Percentiles rank a stretch among this genome's conserved stretches.
phyloP scores from a whole-genome alignment of 2,888 invertebrate species.

The Cheilosia scutellata region DNA sequence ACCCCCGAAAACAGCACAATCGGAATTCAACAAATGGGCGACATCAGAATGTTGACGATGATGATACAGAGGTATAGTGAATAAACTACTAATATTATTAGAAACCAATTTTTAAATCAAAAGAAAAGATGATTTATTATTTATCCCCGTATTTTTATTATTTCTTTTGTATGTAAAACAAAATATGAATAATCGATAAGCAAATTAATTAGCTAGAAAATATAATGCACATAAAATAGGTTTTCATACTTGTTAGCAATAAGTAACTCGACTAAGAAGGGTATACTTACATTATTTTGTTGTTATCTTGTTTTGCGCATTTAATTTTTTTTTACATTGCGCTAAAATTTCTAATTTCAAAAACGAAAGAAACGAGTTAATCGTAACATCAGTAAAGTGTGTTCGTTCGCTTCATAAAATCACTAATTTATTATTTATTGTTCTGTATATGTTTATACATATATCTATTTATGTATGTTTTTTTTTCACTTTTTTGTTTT shows the following conservation, averaged over 20 bases:
- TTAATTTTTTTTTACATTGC: slow-evolving; percentile 71
- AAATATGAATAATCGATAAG: slow-evolving; percentile 41
- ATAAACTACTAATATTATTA: slow-evolving; percentile 44
- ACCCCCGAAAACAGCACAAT: slow-evolving; percentile 88
- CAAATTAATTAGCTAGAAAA: slow-evolving; percentile 66
- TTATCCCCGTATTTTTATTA: slow-evolving; percentile 51
- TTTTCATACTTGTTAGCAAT: slow-evolving; percentile 54
- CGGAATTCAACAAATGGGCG: slow-evolving; percentile 84
- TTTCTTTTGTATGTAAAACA: slow-evolving; percentile 61
- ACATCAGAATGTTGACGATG: slow-evolving; percentile 86
- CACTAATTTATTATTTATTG: slow-evolving; percentile 76
- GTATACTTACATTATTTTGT: slow-evolving; percentile 46
- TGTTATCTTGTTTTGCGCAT: slow-evolving; percentile 67
- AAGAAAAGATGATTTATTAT: slow-evolving; percentile 46
- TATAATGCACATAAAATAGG: slow-evolving; percentile 61
- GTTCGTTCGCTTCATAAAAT: slow-evolving; percentile 73
- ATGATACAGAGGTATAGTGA: slow-evolving; percentile 85
- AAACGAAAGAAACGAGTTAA: slow-evolving; percentile 26
- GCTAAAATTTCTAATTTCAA: slow-evolving; percentile 54
- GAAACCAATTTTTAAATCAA: slow-evolving; percentile 53
- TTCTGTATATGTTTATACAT: slow-evolving; percentile 42
- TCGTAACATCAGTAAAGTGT: slow-evolving; percentile 59
- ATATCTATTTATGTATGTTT: slow-evolving; percentile 35
- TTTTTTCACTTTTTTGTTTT: slow-evolving; percentile 30
- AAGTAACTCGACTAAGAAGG: slow-evolving; percentile 40